A percentile compares a stretch with the other conserved stretches of the same genome.
phyloP scores from a whole-genome alignment of 2,888 invertebrate species.

The Diplazon laetatorius region DNA sequence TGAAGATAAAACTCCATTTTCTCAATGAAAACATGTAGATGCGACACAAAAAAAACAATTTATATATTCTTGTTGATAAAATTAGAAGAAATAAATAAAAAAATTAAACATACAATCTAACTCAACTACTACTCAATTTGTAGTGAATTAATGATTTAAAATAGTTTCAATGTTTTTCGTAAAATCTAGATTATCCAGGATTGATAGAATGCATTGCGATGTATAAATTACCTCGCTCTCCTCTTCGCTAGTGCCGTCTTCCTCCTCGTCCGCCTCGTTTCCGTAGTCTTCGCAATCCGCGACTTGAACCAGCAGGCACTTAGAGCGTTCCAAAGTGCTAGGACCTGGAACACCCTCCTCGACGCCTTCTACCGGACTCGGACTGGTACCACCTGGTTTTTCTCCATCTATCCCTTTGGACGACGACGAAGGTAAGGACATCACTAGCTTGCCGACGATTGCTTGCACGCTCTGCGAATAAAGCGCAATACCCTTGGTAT shows the following conservation, averaged over 20 bases:
- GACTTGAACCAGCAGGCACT: slow-evolving; percentile 70
- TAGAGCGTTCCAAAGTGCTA: slow-evolving; percentile 75
- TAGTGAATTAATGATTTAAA: too few species aligned
- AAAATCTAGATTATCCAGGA: too few species aligned
- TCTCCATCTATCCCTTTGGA: slow-evolving; percentile 77
- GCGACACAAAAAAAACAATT: too few species aligned
- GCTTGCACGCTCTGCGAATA: slow-evolving; percentile 31
- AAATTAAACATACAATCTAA: too few species aligned
- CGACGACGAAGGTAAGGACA: slow-evolving; percentile 80
- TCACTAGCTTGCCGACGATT: slow-evolving; percentile 71
- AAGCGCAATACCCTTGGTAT: neutral
- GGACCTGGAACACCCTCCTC: slow-evolving; percentile 79
- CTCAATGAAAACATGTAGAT: too few species aligned
- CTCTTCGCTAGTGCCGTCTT: slow-evolving; percentile 78
- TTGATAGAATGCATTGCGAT: neutral
- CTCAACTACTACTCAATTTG: too few species aligned
- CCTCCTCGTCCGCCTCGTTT: slow-evolving; percentile 78
- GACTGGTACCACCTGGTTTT: slow-evolving; percentile 80
- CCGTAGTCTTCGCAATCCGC: slow-evolving; percentile 78
- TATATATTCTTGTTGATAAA: too few species aligned
- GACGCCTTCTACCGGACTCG: slow-evolving; percentile 79
- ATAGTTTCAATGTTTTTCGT: too few species aligned
- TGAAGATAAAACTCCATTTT: too few species aligned
- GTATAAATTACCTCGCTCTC: slow-evolving; percentile 75
- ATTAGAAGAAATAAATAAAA: too few species aligned